Evolutionary conservation across 2,888 invertebrate genomes (phyloP).

Genomic region (Fragum fragum): DNA sequence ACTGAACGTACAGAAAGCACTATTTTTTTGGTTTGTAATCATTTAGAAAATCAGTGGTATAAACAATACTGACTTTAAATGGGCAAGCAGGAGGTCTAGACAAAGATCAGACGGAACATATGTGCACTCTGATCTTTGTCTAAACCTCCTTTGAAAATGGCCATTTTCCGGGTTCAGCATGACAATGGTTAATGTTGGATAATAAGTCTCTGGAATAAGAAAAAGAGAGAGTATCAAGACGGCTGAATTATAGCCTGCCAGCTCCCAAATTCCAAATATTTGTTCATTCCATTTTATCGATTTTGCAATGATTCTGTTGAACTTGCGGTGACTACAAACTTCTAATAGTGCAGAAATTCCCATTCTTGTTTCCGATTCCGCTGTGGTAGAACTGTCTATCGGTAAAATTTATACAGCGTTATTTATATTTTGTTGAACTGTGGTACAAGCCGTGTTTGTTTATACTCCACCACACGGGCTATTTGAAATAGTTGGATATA

Average conservation of each 20-base stretch:
- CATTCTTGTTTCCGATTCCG: neutral
- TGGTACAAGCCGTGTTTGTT: neutral
- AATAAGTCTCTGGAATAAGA: too few species aligned
- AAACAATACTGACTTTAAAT: too few species aligned
- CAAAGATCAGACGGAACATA: too few species aligned
- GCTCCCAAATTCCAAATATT: conserved; percentile 47
- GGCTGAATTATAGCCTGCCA: neutral
- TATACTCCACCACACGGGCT: neutral
- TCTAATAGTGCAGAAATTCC: conserved; percentile 1
- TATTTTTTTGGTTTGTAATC: too few species aligned
- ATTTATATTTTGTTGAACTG: neutral
- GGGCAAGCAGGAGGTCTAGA: too few species aligned
- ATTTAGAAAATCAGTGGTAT: too few species aligned
- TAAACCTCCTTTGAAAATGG: too few species aligned
- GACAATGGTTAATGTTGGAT: too few species aligned
- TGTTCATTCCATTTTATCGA: conserved; percentile 53
- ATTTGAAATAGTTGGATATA: neutral
- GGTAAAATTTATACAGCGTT: neutral
- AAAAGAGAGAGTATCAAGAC: too few species aligned
- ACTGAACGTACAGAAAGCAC: too few species aligned
- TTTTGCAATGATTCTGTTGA: conserved; percentile 45
- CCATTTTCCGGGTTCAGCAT: too few species aligned
- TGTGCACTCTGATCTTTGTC: too few species aligned
- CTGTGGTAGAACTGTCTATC: neutral
- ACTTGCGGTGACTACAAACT: neutral